Percentiles rank a stretch among this genome's conserved stretches.
Evolutionary conservation across 1,140 invertebrate genomes (phyloP).

Genomic region (Rhizoglyphus robini): DNA sequence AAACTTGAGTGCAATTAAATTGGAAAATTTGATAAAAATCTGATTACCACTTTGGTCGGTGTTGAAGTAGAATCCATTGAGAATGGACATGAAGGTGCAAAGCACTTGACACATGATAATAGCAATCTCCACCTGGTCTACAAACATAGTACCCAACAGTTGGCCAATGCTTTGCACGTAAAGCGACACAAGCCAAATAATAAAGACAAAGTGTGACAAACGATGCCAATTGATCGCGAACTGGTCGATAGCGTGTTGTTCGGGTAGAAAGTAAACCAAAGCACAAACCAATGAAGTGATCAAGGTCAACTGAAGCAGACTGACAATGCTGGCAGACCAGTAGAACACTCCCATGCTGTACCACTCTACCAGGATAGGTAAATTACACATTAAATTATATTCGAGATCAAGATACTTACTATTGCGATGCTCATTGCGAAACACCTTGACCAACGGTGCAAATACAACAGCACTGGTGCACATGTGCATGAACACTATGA

Average conservation of each 20-base stretch:
- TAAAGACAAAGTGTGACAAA: neutral
- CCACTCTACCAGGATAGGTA: slow-evolving; percentile 5
- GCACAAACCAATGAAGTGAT: neutral
- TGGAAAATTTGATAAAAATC: neutral
- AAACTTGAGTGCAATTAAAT: neutral
- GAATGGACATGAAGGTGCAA: neutral
- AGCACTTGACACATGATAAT: neutral
- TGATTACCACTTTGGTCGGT: neutral
- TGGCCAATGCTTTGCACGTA: slow-evolving; percentile 11
- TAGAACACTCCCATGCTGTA: neutral
- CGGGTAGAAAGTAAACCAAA: neutral
- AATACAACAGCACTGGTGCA: neutral
- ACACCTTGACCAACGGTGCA: neutral
- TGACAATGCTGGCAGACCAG: neutral
- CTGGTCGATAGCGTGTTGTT: neutral
- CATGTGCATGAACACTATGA: neutral
- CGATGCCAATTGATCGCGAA: slow-evolving; percentile 7
- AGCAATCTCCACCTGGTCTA: neutral
- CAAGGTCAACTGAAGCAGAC: neutral
- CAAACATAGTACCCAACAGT: neutral
- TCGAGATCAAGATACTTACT: neutral
- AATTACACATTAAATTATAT: neutral
- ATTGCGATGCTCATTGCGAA: slow-evolving; percentile 16
- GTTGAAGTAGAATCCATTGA: neutral
- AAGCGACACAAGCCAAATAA: neutral